Evolutionary conservation across 37 sponge, comb jelly and placozoan genomes (phyloP).

Genomic region (Sycon ciliatum): DNA sequence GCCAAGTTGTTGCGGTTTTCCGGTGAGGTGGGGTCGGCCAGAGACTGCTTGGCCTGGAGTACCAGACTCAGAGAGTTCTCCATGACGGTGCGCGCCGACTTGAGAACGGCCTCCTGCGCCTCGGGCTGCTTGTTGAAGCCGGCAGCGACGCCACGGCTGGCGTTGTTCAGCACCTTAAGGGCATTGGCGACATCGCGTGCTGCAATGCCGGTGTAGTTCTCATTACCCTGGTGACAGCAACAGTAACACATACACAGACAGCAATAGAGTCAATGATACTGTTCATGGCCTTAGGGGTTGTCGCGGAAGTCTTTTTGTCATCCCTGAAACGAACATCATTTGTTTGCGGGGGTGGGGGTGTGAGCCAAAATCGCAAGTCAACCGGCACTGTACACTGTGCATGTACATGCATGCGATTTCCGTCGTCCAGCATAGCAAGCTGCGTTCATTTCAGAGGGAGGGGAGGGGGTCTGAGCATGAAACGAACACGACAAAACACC

Average conservation of each 20-base stretch:
- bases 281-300: no score
- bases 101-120: slow-evolving; percentile 77
- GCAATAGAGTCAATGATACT: neutral
- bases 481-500: no score
- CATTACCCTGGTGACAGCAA: slow-evolving; percentile 55
- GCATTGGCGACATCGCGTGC: slow-evolving; percentile 89
- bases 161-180: slow-evolving; percentile 54
- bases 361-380: no score
- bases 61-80: slow-evolving; percentile 30
- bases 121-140: slow-evolving; percentile 47
- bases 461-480: neutral
- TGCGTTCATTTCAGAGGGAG: slow-evolving; percentile 1
- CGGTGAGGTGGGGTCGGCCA: neutral
- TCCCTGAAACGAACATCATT: no score
- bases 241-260: neutral
- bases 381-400: no score
- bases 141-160: slow-evolving; percentile 89
- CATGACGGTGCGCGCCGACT: slow-evolving; percentile 46
- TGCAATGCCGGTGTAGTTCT: slow-evolving; percentile 96
- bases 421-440: no score
- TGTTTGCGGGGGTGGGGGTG: no score
- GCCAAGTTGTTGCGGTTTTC: neutral
- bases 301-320: no score
- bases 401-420: no score
- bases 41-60: slow-evolving; percentile 22